These are phyloP conservation scores for Dioctria linearis DNA, from an alignment of 2,888 invertebrate species.

Conservation along the genomic window DNA sequence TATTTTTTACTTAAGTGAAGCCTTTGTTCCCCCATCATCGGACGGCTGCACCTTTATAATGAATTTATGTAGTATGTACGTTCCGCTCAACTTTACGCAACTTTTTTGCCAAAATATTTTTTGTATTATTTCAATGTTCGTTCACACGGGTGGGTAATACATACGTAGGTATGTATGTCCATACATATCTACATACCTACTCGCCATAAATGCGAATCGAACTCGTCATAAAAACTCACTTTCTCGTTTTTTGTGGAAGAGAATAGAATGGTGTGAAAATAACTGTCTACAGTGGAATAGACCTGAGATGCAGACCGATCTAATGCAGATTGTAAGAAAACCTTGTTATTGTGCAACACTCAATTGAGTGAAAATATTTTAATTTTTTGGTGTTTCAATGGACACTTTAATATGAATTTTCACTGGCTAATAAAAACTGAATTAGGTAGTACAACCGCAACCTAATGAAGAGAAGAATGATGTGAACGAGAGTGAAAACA, in stretches of 20 bases:
- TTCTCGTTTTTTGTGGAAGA: conserved; percentile 6
- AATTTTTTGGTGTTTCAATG: too few relatives aligned
- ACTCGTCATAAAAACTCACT: conserved; percentile 20
- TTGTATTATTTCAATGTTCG: neutral
- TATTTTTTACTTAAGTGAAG: conserved; percentile 25
- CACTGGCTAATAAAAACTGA: too few relatives aligned
- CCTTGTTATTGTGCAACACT: too few relatives aligned
- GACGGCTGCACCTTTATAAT: too few relatives aligned
- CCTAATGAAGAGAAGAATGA: too few relatives aligned
- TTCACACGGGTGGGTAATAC: neutral
- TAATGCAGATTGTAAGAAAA: too few relatives aligned
- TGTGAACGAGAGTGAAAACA: too few relatives aligned
- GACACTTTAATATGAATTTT: too few relatives aligned
- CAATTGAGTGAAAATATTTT: too few relatives aligned
- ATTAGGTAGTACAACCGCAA: too few relatives aligned
- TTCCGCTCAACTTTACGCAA: conserved; percentile 1
- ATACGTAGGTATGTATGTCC: neutral
- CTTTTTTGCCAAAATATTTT: conserved; percentile 31
- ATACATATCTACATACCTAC: neutral
- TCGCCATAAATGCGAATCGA: conserved; percentile 12
- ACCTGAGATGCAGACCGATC: too few relatives aligned
- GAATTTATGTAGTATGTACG: too few relatives aligned
- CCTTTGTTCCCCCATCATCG: conserved; percentile 1
- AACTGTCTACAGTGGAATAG: neutral
- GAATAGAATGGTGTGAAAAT: conserved; percentile 13